Base-by-base conservation (phyloP, 2,797 vertebrate species). In the Odontamblyopus rebecca region DNA sequence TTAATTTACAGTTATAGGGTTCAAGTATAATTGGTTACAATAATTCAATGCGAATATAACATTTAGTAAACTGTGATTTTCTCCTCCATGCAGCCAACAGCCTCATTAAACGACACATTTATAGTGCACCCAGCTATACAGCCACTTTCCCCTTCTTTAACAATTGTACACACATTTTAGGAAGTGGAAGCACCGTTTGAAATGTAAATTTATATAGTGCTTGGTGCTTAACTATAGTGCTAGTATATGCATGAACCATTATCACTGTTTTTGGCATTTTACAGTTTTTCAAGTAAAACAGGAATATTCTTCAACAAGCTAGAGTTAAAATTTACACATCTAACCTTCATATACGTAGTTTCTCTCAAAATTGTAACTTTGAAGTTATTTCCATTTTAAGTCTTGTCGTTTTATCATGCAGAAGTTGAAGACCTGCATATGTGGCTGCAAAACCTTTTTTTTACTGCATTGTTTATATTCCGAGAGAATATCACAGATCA, bases 31-130 rank as follows among this genome's bases (percentile, higher is more conserved):
- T 57, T 57, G 23, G 56, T 57, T 23, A 23, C 53, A 8, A 23
- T 23, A 7, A 56, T 19, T 56, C n/a, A 59, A 7, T 59, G 56
- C 11, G 56, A 59, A 59, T 27, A 59, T 59, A 12, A 59, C 26
- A 27, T 59, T 59, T 27, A 19, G 56, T 59, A 59, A 59, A 59
- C 56, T 59, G 27, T 61, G 16, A 61, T 30, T 30, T 61, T 61
- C 13, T 6, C 59, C 26, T 61, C 15, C 27, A 12, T 61, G 13
- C 57, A 60, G 27, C 13, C 26, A 61, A 32, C 30, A 32, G 29
- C 29, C 27, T 61, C 16, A 61, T 18, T 61, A n/a, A 19, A 32
- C 19, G 26, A 2, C 27, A 60, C 57, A 35, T 35, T 61, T 32
- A 61, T 61, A 30, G 26, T 30, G 26, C 27, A 60, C 54, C 57